Percentiles rank a stretch among this genome's conserved stretches.
Evolutionary conservation across 2,113 vertebrate species (phyloP).

Genomic region (Phrynosoma platyrhinos): DNA sequence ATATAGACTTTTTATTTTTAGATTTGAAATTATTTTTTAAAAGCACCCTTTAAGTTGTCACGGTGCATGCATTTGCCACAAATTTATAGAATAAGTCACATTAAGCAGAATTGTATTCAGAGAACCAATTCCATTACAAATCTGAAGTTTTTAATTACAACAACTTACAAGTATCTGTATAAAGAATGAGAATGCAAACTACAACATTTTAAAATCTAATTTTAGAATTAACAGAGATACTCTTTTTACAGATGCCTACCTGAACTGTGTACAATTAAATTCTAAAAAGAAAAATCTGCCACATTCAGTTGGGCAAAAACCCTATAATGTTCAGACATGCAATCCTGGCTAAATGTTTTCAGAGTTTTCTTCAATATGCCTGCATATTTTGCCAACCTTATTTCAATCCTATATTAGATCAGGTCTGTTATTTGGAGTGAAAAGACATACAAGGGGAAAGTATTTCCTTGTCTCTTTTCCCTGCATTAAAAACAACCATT

Average conservation of each 20-base stretch:
- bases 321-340: neutral
- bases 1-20: slow-evolving; percentile 48
- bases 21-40: slow-evolving; percentile 49
- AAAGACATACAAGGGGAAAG: slow-evolving; percentile 22
- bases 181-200: slow-evolving; percentile 34
- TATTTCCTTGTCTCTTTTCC: neutral
- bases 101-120: neutral
- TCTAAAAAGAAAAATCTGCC: slow-evolving; percentile 32
- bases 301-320: slow-evolving; percentile 22
- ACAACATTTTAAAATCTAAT: neutral
- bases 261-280: neutral
- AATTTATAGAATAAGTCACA: slow-evolving; percentile 39
- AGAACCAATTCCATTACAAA: neutral
- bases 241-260: rapidly evolving
- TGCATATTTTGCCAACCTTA: neutral
- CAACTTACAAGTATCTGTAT: neutral
- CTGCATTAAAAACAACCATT: slow-evolving; percentile 18
- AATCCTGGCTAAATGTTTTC: neutral
- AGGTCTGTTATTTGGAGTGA: neutral
- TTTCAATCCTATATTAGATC: slow-evolving; percentile 28
- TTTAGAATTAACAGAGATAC: slow-evolving; percentile 36
- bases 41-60: slow-evolving; percentile 40
- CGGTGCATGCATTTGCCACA: slow-evolving; percentile 16
- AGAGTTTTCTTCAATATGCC: neutral
- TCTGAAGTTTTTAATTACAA: slow-evolving; percentile 1